Percentiles rank a stretch among this genome's conserved stretches.
These are phyloP conservation scores for Myodes glareolus DNA, from an alignment of 2,113 vertebrate species.

Conservation along the genomic window DNA sequence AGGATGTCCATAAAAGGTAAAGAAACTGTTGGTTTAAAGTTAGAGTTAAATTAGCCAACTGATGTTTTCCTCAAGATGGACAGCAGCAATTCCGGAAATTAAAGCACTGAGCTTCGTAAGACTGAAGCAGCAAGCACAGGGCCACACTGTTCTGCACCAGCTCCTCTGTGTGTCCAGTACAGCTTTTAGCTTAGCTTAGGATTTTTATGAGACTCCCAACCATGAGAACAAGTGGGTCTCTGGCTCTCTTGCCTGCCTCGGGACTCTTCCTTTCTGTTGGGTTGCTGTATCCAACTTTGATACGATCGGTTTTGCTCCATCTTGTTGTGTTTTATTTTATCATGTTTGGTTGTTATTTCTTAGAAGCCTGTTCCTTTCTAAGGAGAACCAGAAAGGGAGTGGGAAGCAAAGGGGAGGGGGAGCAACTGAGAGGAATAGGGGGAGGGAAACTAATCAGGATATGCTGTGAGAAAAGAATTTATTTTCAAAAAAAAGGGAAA, in stretches of 20 bases:
- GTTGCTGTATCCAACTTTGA: not conserved
- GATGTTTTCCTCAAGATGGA: not conserved
- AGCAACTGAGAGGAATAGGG: not conserved
- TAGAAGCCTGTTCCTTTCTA: not conserved
- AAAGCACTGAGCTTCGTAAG: not conserved
- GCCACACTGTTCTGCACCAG: not conserved
- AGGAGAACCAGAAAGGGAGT: not conserved
- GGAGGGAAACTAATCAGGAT: not conserved
- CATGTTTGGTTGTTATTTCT: not conserved
- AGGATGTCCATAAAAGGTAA: constrained; percentile 91
- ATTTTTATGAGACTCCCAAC: not conserved
- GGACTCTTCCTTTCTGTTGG: not conserved
- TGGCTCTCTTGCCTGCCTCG: not conserved
- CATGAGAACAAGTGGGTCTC: not conserved
- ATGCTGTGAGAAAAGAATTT: not conserved
- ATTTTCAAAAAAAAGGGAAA: not conserved
- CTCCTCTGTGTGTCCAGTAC: not conserved
- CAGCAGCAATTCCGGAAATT: not conserved
- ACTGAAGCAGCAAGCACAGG: not conserved
- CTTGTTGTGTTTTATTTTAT: not conserved
- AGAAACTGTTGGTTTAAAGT: not conserved
- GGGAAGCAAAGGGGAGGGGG: not conserved
- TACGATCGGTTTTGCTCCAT: not conserved
- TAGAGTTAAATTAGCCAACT: not conserved
- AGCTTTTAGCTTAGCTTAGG: not conserved